Conservation (phyloP, 2,797 vertebrate genomes). For the Oreochromis grahami region DNA sequence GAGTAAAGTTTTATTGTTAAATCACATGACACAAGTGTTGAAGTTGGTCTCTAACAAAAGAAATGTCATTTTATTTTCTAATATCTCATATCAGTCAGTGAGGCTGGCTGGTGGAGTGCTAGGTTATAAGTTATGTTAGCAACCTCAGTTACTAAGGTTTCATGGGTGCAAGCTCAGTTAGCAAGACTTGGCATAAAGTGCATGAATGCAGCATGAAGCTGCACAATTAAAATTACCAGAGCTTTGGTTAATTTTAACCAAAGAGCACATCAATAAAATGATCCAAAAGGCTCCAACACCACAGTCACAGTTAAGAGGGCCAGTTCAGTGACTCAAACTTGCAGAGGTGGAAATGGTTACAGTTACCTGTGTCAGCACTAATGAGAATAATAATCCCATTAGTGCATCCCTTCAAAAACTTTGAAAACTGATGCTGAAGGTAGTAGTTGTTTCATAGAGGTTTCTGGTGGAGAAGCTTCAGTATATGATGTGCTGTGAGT, state of each 20-base stretch:
- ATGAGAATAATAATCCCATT: background rate
- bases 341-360: background rate
- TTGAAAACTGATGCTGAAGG: background rate
- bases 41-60: background rate
- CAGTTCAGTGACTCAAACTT: background rate
- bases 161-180: too few relatives aligned
- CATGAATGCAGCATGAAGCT: too few relatives aligned
- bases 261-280: background rate
- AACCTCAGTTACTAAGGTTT: rapidly evolving
- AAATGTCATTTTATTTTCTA: background rate
- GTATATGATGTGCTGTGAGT: background rate
- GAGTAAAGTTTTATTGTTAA: rapidly evolving
- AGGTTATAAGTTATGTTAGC: background rate
- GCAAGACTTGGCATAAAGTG: too few relatives aligned
- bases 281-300: background rate
- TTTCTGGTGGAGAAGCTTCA: background rate
- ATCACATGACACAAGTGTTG: background rate
- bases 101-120: background rate
- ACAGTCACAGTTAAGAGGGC: background rate
- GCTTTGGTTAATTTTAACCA: too few relatives aligned
- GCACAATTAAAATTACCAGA: too few relatives aligned
- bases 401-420: background rate
- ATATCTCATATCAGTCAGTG: background rate
- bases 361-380: background rate
- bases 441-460: background rate